phyloP scores from a whole-genome alignment of 1,140 invertebrate genomes.

The Tetramorium simillimum region DNA sequence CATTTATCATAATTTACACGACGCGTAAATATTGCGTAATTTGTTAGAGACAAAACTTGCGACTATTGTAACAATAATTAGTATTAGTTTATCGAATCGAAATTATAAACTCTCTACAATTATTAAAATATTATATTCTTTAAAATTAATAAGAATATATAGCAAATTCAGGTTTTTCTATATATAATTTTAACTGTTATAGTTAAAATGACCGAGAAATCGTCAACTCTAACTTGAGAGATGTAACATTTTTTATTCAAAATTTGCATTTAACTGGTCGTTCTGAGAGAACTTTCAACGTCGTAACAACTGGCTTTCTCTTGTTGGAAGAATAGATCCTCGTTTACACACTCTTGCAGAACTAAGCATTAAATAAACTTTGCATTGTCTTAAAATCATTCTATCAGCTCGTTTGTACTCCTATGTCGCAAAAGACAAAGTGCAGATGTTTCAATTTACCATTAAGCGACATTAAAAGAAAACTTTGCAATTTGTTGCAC shows the following conservation, averaged over 20 bases:
- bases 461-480: background rate
- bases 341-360: background rate
- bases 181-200: background rate
- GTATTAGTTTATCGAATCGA: background rate
- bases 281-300: conserved; percentile 4
- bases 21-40: conserved; percentile 10
- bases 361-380: conserved; percentile 23
- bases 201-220: background rate
- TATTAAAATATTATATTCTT: background rate
- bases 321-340: conserved; percentile 15
- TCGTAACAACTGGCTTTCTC: conserved; percentile 2
- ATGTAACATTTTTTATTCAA: conserved; percentile 11
- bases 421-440: background rate
- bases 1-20: background rate
- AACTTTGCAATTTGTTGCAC: conserved; percentile 1
- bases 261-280: background rate
- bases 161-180: background rate
- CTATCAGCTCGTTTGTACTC: background rate
- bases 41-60: conserved; percentile 1
- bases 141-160: background rate
- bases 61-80: background rate
- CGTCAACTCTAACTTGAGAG: background rate
- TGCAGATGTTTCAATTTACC: conserved; percentile 20
- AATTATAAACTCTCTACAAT: background rate
- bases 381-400: conserved; percentile 7